phyloP scores from a whole-genome alignment of 23 tunicate species.

The Clavelina lepadiformis region DNA sequence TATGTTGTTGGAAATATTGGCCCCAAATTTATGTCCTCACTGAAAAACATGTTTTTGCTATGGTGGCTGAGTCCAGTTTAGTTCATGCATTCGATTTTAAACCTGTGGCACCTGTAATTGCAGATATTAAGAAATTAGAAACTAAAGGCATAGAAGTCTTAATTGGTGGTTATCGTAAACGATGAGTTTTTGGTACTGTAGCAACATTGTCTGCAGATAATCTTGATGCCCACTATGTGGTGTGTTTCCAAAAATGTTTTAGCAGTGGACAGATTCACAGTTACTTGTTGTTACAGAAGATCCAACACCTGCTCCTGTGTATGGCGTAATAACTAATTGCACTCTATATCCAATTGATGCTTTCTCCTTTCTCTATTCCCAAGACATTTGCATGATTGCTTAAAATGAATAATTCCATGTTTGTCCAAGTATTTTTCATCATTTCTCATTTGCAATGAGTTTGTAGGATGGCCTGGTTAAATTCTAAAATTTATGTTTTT shows the following conservation, averaged over 20 bases:
- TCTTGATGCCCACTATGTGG: constrained; percentile 29
- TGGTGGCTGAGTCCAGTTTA: constrained; percentile 9
- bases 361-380: constrained; percentile 26
- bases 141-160: constrained; percentile 41
- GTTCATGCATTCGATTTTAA: constrained; percentile 6
- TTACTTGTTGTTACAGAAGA: constrained; percentile 1
- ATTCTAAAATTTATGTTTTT: too few species aligned
- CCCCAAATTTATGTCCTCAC: constrained; percentile 1
- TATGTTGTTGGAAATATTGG: constrained; percentile 42
- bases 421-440: constrained; percentile 19
- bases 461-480: too few species aligned
- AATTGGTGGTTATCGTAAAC: not conserved
- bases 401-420: constrained; percentile 27
- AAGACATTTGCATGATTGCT: constrained; percentile 49
- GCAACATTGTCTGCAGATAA: constrained; percentile 41
- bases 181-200: constrained; percentile 15
- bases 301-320: not conserved
- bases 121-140: constrained; percentile 24
- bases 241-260: constrained; percentile 24
- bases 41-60: constrained; percentile 15
- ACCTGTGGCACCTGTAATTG: constrained; percentile 9
- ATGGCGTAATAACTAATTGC: constrained; percentile 14
- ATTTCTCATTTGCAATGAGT: too few species aligned
- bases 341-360: not conserved
- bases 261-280: constrained; percentile 34